phyloP scores from a whole-genome alignment of 2,888 invertebrate genomes.

The Drosophila lutescens region DNA sequence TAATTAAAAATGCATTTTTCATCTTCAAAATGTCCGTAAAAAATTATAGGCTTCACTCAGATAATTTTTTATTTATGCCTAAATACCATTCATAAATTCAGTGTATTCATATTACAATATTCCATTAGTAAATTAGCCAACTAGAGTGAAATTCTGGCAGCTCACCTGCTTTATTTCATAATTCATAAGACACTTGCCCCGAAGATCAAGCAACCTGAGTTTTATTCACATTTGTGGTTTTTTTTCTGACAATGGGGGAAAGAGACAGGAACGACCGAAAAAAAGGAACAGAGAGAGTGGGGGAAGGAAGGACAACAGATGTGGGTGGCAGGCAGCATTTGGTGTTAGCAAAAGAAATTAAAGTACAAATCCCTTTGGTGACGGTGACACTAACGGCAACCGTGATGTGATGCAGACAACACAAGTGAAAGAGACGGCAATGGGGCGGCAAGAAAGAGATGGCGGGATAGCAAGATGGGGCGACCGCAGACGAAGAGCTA shows the following conservation, averaged over 20 bases:
- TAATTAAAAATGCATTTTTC: too few relatives aligned
- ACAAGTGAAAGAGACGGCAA: slow-evolving; percentile 4
- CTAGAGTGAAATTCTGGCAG: slow-evolving; percentile 4
- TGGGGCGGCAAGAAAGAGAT: not conserved
- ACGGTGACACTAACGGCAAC: slow-evolving; percentile 52
- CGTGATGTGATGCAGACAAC: slow-evolving; percentile 45
- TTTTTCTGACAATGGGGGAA: slow-evolving; percentile 25
- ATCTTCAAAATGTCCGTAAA: not conserved
- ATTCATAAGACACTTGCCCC: slow-evolving; percentile 20
- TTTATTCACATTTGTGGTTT: slow-evolving; percentile 39
- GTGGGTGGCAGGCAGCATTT: slow-evolving; percentile 37
- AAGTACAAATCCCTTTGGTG: slow-evolving; percentile 72
- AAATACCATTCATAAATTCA: not conserved
- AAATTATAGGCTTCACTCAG: not conserved
- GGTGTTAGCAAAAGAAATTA: slow-evolving; percentile 69
- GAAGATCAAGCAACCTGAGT: slow-evolving; percentile 8
- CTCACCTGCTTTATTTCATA: slow-evolving; percentile 35
- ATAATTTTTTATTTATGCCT: not conserved
- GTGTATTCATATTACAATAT: slow-evolving; percentile 1
- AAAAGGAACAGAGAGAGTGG: slow-evolving; percentile 5
- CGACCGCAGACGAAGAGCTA: slow-evolving; percentile 1
- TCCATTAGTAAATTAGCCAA: slow-evolving; percentile 34
- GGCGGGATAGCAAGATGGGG: not conserved
- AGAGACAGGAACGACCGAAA: not conserved
- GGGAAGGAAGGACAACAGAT: slow-evolving; percentile 12